Conservation (phyloP, 1,140 invertebrate species). For the Drosophila sturtevanti region DNA sequence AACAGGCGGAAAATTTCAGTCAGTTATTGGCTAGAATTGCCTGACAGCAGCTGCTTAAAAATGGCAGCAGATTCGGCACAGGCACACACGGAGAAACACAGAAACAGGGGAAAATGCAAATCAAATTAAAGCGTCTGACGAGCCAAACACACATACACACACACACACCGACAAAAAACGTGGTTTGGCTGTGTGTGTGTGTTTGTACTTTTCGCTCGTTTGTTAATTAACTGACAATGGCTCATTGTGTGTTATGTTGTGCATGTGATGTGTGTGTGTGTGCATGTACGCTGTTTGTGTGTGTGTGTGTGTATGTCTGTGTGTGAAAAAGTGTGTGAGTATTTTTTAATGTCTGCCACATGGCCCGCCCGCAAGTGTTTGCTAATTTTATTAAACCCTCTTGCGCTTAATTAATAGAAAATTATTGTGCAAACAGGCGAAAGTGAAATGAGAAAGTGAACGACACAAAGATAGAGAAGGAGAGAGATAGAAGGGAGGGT, state of each 20-base stretch:
- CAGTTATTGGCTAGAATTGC: background rate
- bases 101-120: slow-evolving; percentile 52
- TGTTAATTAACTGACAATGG: slow-evolving; percentile 77
- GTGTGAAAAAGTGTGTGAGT: slow-evolving; percentile 24
- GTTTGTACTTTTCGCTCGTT: slow-evolving; percentile 40
- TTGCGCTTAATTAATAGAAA: slow-evolving; percentile 79
- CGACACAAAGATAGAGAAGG: background rate
- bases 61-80: background rate
- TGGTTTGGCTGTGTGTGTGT: background rate
- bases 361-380: slow-evolving; percentile 63
- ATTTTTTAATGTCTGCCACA: slow-evolving; percentile 44
- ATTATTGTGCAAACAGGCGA: slow-evolving; percentile 67
- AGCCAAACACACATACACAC: slow-evolving; percentile 37
- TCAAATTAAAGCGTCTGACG: slow-evolving; percentile 64
- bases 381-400: slow-evolving; percentile 74
- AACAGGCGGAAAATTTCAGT: background rate
- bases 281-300: too few relatives aligned
- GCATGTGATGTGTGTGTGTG: too few relatives aligned
- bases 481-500: background rate
- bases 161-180: background rate
- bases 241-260: background rate
- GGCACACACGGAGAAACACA: background rate
- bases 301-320: background rate
- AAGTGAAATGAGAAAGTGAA: slow-evolving; percentile 6
- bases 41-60: slow-evolving; percentile 4